Conservation (phyloP, 2,797 vertebrate genomes). For the Phataginus tricuspis region DNA sequence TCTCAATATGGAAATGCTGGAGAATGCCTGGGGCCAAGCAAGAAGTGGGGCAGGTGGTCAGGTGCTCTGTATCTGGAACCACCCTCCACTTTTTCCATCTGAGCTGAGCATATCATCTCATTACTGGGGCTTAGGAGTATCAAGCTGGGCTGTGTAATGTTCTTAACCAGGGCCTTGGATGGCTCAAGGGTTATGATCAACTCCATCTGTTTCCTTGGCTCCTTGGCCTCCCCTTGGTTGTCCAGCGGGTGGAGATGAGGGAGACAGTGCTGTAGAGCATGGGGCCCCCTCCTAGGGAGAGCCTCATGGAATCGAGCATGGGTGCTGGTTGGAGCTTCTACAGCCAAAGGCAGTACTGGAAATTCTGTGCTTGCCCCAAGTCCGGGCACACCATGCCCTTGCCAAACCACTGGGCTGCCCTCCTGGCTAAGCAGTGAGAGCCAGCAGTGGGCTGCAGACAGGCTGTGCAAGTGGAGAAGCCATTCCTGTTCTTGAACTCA, state of each 20-base stretch:
- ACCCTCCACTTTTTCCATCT: slow-evolving; percentile 7
- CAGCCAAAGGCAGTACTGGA: slow-evolving; percentile 53
- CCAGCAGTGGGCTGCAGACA: slow-evolving; percentile 22
- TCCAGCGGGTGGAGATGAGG: slow-evolving; percentile 47
- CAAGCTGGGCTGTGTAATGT: slow-evolving; percentile 56
- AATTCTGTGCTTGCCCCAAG: slow-evolving; percentile 46
- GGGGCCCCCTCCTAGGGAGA: slow-evolving; percentile 13
- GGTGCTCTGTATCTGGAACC: slow-evolving; percentile 9
- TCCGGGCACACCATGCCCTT: slow-evolving; percentile 33
- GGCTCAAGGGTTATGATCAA: slow-evolving; percentile 57
- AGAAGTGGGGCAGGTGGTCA: slow-evolving; percentile 48
- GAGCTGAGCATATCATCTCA: slow-evolving; percentile 59
- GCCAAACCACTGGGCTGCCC: slow-evolving; percentile 46
- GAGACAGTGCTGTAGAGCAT: slow-evolving; percentile 26
- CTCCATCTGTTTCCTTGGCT: slow-evolving; percentile 69
- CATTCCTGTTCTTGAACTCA: slow-evolving; percentile 19
- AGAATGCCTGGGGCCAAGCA: slow-evolving; percentile 85
- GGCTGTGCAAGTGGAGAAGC: slow-evolving; percentile 54
- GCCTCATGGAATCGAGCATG: slow-evolving; percentile 30
- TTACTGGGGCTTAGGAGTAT: slow-evolving; percentile 57
- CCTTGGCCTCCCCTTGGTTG: slow-evolving; percentile 21
- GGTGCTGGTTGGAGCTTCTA: slow-evolving; percentile 40
- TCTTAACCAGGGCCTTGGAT: slow-evolving; percentile 72
- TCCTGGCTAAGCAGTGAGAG: slow-evolving; percentile 34
- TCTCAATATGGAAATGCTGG: slow-evolving; percentile 86